Conservation (phyloP, 2,797 vertebrate species). For the Phrynocephalus guinanensis region DNA sequence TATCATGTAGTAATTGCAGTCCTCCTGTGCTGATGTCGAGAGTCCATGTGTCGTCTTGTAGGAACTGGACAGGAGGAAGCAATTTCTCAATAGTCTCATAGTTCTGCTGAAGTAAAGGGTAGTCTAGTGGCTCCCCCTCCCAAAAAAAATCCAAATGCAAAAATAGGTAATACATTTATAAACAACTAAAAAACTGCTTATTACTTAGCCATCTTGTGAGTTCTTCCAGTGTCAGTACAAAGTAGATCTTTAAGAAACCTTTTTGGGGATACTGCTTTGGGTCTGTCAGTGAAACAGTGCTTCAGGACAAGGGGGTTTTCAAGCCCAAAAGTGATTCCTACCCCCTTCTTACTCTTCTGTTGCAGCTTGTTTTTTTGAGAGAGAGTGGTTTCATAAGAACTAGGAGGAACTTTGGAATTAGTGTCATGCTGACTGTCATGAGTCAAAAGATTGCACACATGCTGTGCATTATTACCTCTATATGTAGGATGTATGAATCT, state of each 20-base stretch:
- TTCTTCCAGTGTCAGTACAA: background rate
- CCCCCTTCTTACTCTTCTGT: background rate
- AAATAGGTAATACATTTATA: background rate
- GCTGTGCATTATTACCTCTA: conserved; percentile 29
- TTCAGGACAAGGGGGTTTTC: background rate
- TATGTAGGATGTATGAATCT: conserved; percentile 20
- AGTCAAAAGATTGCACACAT: conserved; percentile 9
- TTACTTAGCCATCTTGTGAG: background rate
- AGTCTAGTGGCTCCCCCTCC: too few species aligned
- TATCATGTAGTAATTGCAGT: too few species aligned
- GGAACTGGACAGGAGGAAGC: too few species aligned
- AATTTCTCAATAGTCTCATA: too few species aligned
- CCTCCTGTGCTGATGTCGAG: too few species aligned
- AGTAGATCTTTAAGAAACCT: background rate
- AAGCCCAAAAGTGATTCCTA: background rate
- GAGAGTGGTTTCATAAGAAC: background rate
- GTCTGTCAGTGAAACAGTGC: background rate
- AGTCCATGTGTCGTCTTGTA: too few species aligned
- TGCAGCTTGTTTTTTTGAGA: conserved; percentile 10
- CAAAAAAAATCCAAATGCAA: background rate
- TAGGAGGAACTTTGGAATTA: conserved; percentile 4
- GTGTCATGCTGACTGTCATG: conserved; percentile 21
- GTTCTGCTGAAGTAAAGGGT: too few species aligned
- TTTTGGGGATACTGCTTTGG: background rate
- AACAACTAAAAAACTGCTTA: background rate